Base-by-base conservation (phyloP, 2,888 invertebrate genomes). In the Malacosoma neustria region DNA sequence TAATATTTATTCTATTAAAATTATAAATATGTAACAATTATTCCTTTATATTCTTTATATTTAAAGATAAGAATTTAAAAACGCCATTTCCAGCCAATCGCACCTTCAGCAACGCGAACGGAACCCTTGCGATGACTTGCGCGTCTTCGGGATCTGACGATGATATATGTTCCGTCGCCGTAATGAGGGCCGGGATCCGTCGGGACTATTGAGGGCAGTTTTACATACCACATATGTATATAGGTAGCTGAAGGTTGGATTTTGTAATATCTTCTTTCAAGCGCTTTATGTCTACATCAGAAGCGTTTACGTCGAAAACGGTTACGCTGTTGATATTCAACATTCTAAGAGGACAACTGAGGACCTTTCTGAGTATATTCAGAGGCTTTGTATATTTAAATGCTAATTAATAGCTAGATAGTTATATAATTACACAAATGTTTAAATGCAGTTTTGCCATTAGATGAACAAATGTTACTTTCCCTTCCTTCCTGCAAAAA, bases 71-170 rank as follows among this genome's bases (percentile, higher is more conserved):
- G 5, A 22, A 22, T 4, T 29, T 29, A 34, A 35, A 35, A 30
- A 57, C 48, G 43, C 51, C 39, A 3, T 33, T 35, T 66, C 65
- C 61, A 61, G 32, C 54, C 38, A 49, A 33, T 12, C 11, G 3
- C 1, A 13, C 9, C 30, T 1, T 7, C 46, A 44, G 50, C 32
- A 36, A 43, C 33, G 47, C 48, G 38, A 47, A 42, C 44, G 46
- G 48, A 41, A 48, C 55, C 53, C 49, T 30, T n/a, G 37, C 48
- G 47, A 63, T 76, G 76, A 76, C 76, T 76, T 70, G 75, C 75
- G 59, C 13, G 47, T 43, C 41, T 15, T 14, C 32, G 34, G 39
- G 13, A 38, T 35, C 43, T 71, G 75, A 74, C 74, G 70, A 71
- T 75, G 75, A 75, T 74, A 65, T 74, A 75, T 74, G 75, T 64